These are phyloP conservation scores for Pimephales promelas DNA, from an alignment of 2,113 vertebrate genomes.

Conservation along the genomic window DNA sequence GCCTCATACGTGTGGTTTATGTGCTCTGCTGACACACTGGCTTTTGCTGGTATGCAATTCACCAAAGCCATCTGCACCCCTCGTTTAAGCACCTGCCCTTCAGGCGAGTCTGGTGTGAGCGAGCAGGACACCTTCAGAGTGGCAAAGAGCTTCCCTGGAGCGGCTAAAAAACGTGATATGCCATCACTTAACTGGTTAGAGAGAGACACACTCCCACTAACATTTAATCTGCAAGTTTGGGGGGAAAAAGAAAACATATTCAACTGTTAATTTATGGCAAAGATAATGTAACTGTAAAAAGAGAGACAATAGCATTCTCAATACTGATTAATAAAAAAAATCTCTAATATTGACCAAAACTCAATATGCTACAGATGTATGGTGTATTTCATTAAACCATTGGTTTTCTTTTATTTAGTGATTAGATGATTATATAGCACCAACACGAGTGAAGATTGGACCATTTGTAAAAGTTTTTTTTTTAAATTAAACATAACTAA, in stretches of 20 bases:
- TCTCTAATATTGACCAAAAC: neutral
- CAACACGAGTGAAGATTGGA: too few species aligned
- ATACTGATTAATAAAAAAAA: neutral
- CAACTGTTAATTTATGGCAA: neutral
- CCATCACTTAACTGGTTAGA: neutral
- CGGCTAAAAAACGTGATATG: neutral
- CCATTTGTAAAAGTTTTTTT: too few species aligned
- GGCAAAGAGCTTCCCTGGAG: neutral
- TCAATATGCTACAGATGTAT: neutral
- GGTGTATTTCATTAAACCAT: neutral
- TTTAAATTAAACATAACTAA: too few species aligned
- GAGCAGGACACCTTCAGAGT: constrained; percentile 29
- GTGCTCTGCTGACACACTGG: neutral
- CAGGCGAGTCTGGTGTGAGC: constrained; percentile 22
- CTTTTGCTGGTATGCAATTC: neutral
- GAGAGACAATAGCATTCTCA: neutral
- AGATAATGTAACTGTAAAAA: neutral
- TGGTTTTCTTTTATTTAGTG: neutral
- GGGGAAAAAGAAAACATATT: neutral
- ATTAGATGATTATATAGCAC: too few species aligned
- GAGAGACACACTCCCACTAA: neutral
- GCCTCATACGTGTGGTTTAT: constrained; percentile 79
- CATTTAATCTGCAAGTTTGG: constrained; percentile 11
- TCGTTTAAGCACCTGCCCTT: constrained; percentile 23
- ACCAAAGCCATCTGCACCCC: constrained; percentile 28